Conservation (phyloP, 2,113 vertebrate species). For the Pteronura brasiliensis region DNA sequence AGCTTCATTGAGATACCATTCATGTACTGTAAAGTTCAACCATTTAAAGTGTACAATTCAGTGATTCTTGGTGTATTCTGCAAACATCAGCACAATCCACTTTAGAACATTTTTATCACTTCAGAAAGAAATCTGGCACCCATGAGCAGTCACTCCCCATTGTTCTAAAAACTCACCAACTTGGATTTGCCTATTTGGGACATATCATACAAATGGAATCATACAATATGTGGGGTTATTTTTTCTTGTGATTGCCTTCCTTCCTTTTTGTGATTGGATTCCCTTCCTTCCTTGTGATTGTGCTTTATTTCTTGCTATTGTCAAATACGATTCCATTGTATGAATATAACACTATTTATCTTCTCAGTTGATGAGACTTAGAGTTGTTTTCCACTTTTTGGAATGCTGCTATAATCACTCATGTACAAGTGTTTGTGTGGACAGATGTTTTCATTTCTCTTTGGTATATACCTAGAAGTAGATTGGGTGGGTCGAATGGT, state of each 20-base stretch:
- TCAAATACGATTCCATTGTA: not conserved
- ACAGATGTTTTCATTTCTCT: not conserved
- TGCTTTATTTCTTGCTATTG: not conserved
- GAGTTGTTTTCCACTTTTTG: not conserved
- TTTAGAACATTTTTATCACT: conserved; percentile 6
- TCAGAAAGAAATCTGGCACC: not conserved
- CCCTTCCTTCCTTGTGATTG: not conserved
- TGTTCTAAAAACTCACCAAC: not conserved
- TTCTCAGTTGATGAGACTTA: not conserved
- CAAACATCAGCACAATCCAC: not conserved
- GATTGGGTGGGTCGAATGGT: not conserved
- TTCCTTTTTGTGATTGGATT: not conserved
- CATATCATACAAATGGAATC: not conserved
- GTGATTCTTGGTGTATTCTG: not conserved
- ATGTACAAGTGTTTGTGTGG: not conserved
- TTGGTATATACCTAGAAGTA: not conserved
- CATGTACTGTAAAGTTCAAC: not conserved
- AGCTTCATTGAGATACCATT: not conserved
- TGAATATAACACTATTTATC: not conserved
- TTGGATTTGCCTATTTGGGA: not conserved
- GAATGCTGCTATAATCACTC: not conserved
- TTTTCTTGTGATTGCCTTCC: not conserved
- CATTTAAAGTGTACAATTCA: not conserved
- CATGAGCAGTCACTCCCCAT: not conserved
- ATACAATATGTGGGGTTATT: not conserved